A percentile compares a stretch with the other conserved stretches of the same genome.
Conservation (phyloP, 2,797 vertebrate species). For the Halcyon chelicuti region DNA sequence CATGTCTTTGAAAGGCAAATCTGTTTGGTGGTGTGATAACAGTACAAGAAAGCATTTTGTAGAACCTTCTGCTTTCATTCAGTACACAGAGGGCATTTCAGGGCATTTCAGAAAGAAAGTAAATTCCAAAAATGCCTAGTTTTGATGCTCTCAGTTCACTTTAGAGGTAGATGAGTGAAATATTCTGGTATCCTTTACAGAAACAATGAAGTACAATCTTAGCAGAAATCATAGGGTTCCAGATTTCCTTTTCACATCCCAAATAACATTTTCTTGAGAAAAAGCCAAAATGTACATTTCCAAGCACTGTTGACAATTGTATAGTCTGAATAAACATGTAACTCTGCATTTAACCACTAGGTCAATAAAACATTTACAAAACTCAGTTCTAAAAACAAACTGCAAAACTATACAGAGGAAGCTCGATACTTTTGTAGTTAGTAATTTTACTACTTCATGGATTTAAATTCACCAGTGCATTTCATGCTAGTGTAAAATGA, state of each 20-base stretch:
- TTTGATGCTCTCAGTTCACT: conserved; percentile 2
- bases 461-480: background rate
- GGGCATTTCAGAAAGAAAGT: background rate
- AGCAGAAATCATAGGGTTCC: background rate
- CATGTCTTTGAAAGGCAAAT: background rate
- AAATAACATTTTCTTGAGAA: background rate
- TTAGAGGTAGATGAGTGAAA: conserved; percentile 26
- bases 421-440: background rate
- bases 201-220: conserved; percentile 7
- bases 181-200: background rate
- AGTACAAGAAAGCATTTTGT: background rate
- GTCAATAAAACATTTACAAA: conserved; percentile 42
- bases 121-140: background rate
- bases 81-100: background rate
- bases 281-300: background rate
- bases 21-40: background rate
- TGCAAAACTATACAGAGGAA: conserved; percentile 14
- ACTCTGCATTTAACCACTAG: background rate
- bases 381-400: conserved; percentile 4
- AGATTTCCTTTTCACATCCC: conserved; percentile 13
- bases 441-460: background rate
- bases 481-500: background rate
- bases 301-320: conserved; percentile 40
- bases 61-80: background rate
- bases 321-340: conserved; percentile 10